Base-by-base conservation (phyloP, 2,797 vertebrate species). In the Gymnodraco acuticeps region DNA sequence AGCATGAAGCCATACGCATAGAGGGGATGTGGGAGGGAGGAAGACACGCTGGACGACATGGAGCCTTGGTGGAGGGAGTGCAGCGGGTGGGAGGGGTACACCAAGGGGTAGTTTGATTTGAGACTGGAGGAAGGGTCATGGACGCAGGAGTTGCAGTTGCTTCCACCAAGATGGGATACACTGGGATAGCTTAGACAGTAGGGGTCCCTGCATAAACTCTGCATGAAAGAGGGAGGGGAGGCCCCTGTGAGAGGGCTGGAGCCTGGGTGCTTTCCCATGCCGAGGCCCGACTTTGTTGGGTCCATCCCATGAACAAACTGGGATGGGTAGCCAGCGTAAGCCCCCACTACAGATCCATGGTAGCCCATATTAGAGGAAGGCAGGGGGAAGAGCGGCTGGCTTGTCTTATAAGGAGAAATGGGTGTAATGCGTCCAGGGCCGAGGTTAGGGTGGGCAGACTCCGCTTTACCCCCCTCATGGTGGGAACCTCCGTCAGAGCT, bases 1-100 rank as follows among this genome's bases (percentile, higher is more conserved):
- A 99, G 96, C 97, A 99, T 97, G 95, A 99, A 99, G 94, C 98
- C 96, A 7, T 99, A 99, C 50, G 97, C 96, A 93, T 99, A 99
- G 82, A 99, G 96, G 0, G 97, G 97, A 53, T 99, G 98, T 0
- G 96, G 95, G 50, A 99, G 94, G 86, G 97, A 95, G 10, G 96
- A 90, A 45, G 96, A 95, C 58, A 95, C 95, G 56, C 95, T 88
- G 89, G 97, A 97, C 0, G 97, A 96, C 81, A 97, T 91, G 5
- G 96, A 94, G 84, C 92, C 94, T 20, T 93, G 92, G 89, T 98
- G 97, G 82, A 98, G 96, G 7, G 97, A 95, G 86, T 99, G 97
- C 58, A 98, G 96, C 0, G 96, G 97, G 90, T 97, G 97, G 46
- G 95, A 90, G 10, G 97, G 96, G 80, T 99, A 99, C 84, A 99